A percentile compares a stretch with the other conserved stretches of the same genome.
These are phyloP conservation scores for Enoplosus armatus DNA, from an alignment of 2,797 vertebrate species.

Conservation along the genomic window DNA sequence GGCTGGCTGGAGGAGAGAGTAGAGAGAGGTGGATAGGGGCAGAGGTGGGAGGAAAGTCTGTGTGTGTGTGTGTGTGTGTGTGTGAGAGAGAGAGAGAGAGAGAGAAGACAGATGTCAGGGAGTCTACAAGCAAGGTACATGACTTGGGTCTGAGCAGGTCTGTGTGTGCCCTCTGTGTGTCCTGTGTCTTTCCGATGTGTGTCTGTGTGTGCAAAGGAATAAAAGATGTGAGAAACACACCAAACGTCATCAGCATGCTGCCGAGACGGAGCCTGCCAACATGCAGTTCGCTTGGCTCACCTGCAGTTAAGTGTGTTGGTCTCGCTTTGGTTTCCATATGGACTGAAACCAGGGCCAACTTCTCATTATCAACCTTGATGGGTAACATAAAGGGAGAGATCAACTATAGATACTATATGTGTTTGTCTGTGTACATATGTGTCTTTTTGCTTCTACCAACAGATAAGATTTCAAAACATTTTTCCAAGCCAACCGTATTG, in stretches of 20 bases:
- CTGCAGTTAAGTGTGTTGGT: constrained; percentile 50
- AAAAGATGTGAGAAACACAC: constrained; percentile 51
- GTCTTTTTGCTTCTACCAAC: background rate
- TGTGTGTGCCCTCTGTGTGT: constrained; percentile 57
- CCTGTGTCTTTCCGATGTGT: constrained; percentile 51
- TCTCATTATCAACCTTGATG: constrained; percentile 19
- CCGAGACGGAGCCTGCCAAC: constrained; percentile 45
- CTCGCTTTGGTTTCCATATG: constrained; percentile 45
- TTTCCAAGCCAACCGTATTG: background rate
- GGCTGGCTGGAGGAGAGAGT: constrained; percentile 33
- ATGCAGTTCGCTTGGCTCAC: constrained; percentile 42
- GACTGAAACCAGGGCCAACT: constrained; percentile 22
- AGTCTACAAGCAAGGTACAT: constrained; percentile 60
- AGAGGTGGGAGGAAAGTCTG: constrained; percentile 35
- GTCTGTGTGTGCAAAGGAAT: constrained; percentile 22
- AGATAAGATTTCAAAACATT: constrained; percentile 7
- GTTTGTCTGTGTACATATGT: background rate
- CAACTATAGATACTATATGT: background rate
- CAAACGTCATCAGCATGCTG: constrained; percentile 50
- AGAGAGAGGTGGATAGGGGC: constrained; percentile 33
- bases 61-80: constrained; percentile 1
- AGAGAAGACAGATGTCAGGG: constrained; percentile 70
- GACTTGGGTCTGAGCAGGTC: constrained; percentile 71
- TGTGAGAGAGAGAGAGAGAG: background rate
- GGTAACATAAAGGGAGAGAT: background rate